Conservation (phyloP, 2,113 vertebrate species). For the Pachypanchax playfairii region DNA sequence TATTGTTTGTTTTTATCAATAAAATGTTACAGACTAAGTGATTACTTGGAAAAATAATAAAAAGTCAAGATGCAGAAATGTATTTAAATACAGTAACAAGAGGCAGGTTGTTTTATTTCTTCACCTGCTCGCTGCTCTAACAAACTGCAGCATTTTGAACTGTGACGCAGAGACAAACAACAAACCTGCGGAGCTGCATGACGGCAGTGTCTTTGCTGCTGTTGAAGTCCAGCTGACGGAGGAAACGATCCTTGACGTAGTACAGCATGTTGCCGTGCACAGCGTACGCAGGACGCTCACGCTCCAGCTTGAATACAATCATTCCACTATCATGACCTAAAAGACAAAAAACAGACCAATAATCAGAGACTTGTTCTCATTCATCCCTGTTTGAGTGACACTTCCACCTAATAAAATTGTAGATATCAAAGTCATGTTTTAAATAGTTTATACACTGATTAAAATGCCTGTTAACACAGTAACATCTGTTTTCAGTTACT, state of each 20-base stretch:
- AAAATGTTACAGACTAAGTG: too few species aligned
- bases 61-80: too few species aligned
- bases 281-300: conserved; percentile 92
- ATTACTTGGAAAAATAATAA: too few species aligned
- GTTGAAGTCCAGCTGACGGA: conserved; percentile 94
- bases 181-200: conserved; percentile 93
- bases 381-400: background rate
- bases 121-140: background rate
- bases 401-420: background rate
- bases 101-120: background rate
- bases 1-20: too few species aligned
- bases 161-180: background rate
- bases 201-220: conserved; percentile 95
- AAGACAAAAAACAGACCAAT: background rate
- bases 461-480: too few species aligned
- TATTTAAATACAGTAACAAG: too few species aligned
- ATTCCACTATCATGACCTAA: conserved; percentile 95
- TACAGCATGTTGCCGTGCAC: conserved; percentile 92
- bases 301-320: conserved; percentile 97
- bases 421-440: too few species aligned
- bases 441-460: too few species aligned
- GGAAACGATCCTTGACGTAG: conserved; percentile 94
- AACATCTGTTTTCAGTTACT: too few species aligned
- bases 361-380: background rate
- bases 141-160: background rate